phyloP scores from a whole-genome alignment of 2,797 vertebrate genomes.

The Dendrocincla tyrannina region DNA sequence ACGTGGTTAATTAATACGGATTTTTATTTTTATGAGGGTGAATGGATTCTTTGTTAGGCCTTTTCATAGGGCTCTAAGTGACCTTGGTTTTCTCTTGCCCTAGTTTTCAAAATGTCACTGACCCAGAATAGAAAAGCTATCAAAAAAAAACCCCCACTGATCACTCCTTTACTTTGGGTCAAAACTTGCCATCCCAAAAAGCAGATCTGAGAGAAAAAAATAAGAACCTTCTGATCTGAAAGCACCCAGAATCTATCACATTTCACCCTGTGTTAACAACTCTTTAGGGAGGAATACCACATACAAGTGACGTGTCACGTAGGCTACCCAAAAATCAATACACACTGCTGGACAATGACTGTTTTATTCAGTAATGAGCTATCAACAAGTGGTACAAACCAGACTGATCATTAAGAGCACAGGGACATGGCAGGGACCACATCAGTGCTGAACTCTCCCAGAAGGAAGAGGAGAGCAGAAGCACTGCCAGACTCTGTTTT shows the following conservation, averaged over 20 bases:
- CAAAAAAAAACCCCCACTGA: not conserved
- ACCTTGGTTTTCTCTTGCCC: conserved; percentile 74
- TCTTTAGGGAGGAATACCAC: not conserved
- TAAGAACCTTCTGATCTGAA: not conserved
- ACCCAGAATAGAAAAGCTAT: conserved; percentile 70
- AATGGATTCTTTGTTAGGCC: conserved; percentile 77
- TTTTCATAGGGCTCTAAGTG: conserved; percentile 62
- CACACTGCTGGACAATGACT: not conserved
- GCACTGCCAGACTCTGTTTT: not conserved
- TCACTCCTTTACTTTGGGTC: not conserved
- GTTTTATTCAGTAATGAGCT: conserved; percentile 42
- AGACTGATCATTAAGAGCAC: conserved; percentile 9
- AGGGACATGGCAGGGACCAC: not conserved
- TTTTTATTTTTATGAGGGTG: conserved; percentile 74
- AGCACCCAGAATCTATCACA: not conserved
- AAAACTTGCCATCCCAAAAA: conserved; percentile 29
- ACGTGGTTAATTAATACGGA: conserved; percentile 73
- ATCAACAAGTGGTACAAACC: conserved; percentile 11
- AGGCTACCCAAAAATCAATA: conserved; percentile 38
- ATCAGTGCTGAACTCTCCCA: not conserved
- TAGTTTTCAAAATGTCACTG: conserved; percentile 71
- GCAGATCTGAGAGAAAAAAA: not conserved
- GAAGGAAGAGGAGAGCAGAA: not conserved
- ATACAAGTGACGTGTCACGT: not conserved
- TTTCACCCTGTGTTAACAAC: not conserved